phyloP scores from a whole-genome alignment of 2,113 vertebrate genomes.

The Phylloscopus trochiloides region DNA sequence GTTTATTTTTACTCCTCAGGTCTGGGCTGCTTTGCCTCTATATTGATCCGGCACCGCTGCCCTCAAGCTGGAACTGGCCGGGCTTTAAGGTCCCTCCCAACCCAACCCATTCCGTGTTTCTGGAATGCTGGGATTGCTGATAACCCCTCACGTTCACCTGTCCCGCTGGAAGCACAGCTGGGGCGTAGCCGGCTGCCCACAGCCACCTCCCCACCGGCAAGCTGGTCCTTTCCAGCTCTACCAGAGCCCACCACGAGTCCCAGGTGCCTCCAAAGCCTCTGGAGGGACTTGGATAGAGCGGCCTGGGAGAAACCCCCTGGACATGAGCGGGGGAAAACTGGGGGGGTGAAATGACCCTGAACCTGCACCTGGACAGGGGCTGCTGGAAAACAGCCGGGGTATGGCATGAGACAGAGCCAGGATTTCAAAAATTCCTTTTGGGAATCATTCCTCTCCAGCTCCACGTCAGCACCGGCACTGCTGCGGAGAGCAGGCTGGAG shows the following conservation, averaged over 20 bases:
- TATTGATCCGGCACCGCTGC: not conserved
- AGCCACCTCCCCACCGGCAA: not conserved
- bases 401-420: not conserved
- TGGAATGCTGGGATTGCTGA: not conserved
- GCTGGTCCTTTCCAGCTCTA: not conserved
- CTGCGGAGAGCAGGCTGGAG: not conserved
- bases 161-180: not conserved
- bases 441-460: not conserved
- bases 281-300: not conserved
- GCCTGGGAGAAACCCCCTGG: not conserved
- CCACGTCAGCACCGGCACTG: not conserved
- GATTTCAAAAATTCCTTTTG: not conserved
- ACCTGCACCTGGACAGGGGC: not conserved
- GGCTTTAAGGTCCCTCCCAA: not conserved
- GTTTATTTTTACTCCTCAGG: not conserved
- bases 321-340: fast-evolving
- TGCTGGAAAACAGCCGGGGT: not conserved
- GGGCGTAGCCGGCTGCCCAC: not conserved
- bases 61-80: not conserved
- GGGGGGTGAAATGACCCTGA: not conserved
- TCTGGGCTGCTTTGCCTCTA: not conserved
- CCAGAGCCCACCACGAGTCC: not conserved
- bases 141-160: not conserved
- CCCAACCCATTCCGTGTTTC: not conserved
- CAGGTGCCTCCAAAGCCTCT: not conserved